phyloP scores from a whole-genome alignment of 2,113 vertebrate genomes.

The Trinectes maculatus region DNA sequence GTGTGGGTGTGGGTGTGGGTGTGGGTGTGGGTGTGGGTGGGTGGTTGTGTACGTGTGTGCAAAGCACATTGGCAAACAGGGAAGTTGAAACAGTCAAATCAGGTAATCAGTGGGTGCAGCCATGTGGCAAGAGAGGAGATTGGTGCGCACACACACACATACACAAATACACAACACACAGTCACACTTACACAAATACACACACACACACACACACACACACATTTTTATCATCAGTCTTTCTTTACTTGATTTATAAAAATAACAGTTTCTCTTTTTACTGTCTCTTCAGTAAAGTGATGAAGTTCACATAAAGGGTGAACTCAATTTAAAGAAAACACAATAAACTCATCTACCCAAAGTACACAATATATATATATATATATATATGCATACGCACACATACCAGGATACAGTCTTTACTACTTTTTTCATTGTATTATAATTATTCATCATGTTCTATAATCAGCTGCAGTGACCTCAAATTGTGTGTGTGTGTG shows the following conservation, averaged over 20 bases:
- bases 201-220: slow-evolving; percentile 27
- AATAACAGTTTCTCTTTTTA: slow-evolving; percentile 19
- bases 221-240: background rate
- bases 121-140: slow-evolving; percentile 71
- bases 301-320: no score
- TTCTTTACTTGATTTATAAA: slow-evolving; percentile 60
- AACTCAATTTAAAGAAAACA: no score
- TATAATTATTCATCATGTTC: background rate
- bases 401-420: background rate
- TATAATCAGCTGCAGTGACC: slow-evolving; percentile 9
- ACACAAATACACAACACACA: slow-evolving; percentile 27
- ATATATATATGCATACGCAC: no score
- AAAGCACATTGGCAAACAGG: slow-evolving; percentile 69
- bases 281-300: background rate
- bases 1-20: slow-evolving; percentile 39
- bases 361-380: no score
- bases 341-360: no score
- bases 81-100: slow-evolving; percentile 74
- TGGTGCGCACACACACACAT: slow-evolving; percentile 42
- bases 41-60: slow-evolving; percentile 47
- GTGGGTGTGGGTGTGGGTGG: slow-evolving; percentile 32
- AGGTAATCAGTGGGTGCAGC: slow-evolving; percentile 70
- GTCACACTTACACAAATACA: background rate
- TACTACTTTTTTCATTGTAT: no score
- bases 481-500: slow-evolving; percentile 25